Evolutionary conservation across 2,888 invertebrate genomes (phyloP).

Genomic region (Ariolimax columbianus): DNA sequence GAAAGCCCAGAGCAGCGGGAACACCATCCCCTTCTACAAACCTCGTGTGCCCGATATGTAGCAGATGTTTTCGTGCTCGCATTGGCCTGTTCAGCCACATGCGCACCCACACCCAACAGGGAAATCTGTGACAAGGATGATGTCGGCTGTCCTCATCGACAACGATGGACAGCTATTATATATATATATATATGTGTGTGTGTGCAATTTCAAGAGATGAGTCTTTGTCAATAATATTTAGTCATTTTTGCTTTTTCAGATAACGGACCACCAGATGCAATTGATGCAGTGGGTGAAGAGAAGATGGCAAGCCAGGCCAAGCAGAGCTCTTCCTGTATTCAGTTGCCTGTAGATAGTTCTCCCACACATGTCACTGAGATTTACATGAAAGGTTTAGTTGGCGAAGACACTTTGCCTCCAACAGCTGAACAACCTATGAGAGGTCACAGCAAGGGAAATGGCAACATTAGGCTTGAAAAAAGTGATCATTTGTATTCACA

Average conservation of each 20-base stretch:
- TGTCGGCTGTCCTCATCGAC: no score
- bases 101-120: no score
- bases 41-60: no score
- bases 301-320: conserved; percentile 67
- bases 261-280: conserved; percentile 26
- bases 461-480: conserved; percentile 46
- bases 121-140: no score
- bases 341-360: conserved; percentile 61
- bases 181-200: no score
- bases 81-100: no score
- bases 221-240: not conserved
- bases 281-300: conserved; percentile 25
- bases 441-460: conserved; percentile 55
- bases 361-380: conserved; percentile 43
- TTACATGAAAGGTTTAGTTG: conserved; percentile 44
- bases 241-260: not conserved
- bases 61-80: no score
- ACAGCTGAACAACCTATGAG: conserved; percentile 39
- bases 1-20: no score
- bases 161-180: no score
- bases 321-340: conserved; percentile 68
- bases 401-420: conserved; percentile 32
- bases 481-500: conserved; percentile 51
- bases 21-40: no score
- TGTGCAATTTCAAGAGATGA: not conserved